These are phyloP conservation scores for Xiphophorus couchianus DNA, from an alignment of 2,113 vertebrate genomes.

Conservation along the genomic window DNA sequence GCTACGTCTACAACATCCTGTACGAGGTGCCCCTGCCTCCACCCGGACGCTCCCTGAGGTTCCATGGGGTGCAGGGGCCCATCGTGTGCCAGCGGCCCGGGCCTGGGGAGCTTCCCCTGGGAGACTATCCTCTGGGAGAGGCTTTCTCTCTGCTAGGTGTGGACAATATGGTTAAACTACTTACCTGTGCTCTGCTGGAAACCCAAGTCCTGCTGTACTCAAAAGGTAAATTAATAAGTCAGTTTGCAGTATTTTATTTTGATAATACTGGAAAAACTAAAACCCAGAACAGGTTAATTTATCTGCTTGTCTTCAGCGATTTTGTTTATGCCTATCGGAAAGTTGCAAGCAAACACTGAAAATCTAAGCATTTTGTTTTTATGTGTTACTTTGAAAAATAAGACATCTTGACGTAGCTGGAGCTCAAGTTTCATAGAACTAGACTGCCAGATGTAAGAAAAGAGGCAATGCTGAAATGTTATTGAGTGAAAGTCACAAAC, in stretches of 20 bases:
- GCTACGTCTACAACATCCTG: constrained; percentile 97
- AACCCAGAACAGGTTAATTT: background rate
- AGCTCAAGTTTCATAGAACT: background rate
- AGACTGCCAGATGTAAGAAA: background rate
- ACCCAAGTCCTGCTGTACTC: constrained; percentile 98
- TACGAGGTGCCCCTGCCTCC: constrained; percentile 95
- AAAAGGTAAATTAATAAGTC: constrained; percentile 81
- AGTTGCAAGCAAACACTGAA: background rate
- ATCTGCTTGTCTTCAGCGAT: background rate
- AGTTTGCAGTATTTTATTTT: accelerated
- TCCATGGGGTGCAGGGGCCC: constrained; percentile 93
- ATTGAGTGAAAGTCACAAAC: background rate
- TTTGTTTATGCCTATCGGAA: background rate
- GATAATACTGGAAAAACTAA: background rate
- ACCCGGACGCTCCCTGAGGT: constrained; percentile 91
- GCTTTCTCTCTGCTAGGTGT: constrained; percentile 90
- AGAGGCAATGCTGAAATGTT: background rate
- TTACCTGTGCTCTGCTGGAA: constrained; percentile 95
- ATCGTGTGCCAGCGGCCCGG: constrained; percentile 94
- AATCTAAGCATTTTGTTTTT: background rate
- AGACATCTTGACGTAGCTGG: background rate
- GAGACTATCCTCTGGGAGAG: constrained; percentile 90
- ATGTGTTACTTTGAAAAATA: background rate
- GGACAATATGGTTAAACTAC: constrained; percentile 94
- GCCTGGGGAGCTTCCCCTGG: constrained; percentile 88